These are phyloP conservation scores for Ophthalmolycus amberensis DNA, from an alignment of 2,113 vertebrate species.

Conservation along the genomic window DNA sequence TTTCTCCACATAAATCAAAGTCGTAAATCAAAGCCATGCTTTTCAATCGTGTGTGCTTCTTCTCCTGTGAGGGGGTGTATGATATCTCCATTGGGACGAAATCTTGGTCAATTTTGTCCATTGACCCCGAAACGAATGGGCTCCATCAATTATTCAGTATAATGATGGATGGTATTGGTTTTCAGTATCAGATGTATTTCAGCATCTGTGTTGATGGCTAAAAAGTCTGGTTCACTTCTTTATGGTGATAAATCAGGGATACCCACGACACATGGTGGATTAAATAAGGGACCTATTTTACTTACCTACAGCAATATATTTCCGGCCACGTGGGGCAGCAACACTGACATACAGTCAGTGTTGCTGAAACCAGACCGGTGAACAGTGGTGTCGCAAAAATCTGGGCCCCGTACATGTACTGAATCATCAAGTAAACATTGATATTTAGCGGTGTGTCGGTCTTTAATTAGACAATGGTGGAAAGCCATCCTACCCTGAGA, in stretches of 20 bases:
- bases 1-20: neutral
- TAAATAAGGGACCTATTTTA: too few species aligned
- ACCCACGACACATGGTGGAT: neutral
- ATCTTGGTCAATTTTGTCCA: conserved; percentile 5
- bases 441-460: neutral
- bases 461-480: neutral
- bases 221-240: neutral
- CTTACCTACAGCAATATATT: neutral
- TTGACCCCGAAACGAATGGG: neutral
- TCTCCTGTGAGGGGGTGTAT: neutral
- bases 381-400: neutral
- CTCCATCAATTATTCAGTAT: conserved; percentile 29
- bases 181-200: conserved; percentile 2
- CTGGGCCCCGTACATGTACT: neutral
- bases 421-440: neutral
- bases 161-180: neutral
- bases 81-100: neutral
- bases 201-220: neutral
- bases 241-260: neutral
- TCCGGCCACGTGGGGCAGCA: neutral
- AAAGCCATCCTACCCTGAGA: neutral
- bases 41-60: neutral
- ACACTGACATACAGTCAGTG: neutral
- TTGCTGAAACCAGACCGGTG: neutral
- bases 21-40: neutral